These are phyloP conservation scores for Dysidea cf. avara DNA, from an alignment of 37 sponge, comb jelly and placozoan species.

Conservation along the genomic window DNA sequence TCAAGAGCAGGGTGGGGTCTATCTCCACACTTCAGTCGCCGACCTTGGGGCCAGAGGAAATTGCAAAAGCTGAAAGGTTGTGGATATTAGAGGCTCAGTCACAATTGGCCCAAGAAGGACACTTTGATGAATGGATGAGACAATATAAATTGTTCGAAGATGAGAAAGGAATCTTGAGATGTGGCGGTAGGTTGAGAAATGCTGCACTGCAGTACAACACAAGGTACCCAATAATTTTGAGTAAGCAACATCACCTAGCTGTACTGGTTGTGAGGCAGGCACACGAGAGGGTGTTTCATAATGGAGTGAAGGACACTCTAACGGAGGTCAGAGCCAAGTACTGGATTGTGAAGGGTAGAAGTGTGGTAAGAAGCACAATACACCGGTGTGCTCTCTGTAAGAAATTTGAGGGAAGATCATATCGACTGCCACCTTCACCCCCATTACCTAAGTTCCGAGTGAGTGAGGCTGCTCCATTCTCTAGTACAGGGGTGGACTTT, in stretches of 20 bases:
- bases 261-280: not conserved
- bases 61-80: not conserved
- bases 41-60: too few species aligned
- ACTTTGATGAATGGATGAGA: not conserved
- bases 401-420: not conserved
- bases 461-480: constrained; percentile 2
- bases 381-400: not conserved
- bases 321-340: constrained; percentile 8
- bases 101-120: not conserved
- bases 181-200: constrained; percentile 9
- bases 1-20: too few species aligned
- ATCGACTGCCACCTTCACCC: constrained; percentile 1
- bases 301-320: constrained; percentile 30
- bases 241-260: constrained; percentile 8
- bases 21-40: too few species aligned
- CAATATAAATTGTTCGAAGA: constrained; percentile 14
- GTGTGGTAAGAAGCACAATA: not conserved
- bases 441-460: constrained; percentile 2
- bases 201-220: constrained; percentile 12
- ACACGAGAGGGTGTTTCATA: not conserved
- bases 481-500: constrained; percentile 4
- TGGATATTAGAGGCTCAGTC: constrained; percentile 17
- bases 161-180: not conserved
- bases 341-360: constrained; percentile 26
- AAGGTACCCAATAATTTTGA: constrained; percentile 9